phyloP scores from a whole-genome alignment of 2,888 invertebrate genomes.

The Neoascia interrupta region DNA sequence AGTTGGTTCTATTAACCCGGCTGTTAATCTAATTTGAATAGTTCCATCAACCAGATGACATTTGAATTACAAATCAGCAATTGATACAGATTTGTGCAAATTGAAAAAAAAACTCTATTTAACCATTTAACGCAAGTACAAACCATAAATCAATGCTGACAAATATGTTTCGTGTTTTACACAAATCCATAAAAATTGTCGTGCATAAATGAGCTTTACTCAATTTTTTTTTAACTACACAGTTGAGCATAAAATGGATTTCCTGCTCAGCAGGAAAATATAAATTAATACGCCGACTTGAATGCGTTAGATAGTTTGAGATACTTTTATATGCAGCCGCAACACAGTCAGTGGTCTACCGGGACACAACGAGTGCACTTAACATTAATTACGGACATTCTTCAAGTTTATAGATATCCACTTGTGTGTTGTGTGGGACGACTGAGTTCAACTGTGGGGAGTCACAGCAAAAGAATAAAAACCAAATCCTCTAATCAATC shows the following conservation, averaged over 20 bases:
- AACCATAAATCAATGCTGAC: constrained; percentile 53
- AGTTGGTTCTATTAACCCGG: not conserved
- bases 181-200: constrained; percentile 51
- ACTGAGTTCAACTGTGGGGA: too few relatives aligned
- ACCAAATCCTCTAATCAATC: constrained; percentile 31
- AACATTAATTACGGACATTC: constrained; percentile 34
- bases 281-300: not conserved
- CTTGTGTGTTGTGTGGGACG: constrained; percentile 37
- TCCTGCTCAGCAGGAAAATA: too few relatives aligned
- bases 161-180: constrained; percentile 56
- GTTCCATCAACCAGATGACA: constrained; percentile 42
- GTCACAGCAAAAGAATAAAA: not conserved
- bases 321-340: constrained; percentile 19
- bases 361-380: constrained; percentile 19
- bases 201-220: constrained; percentile 2
- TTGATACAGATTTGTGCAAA: too few relatives aligned
- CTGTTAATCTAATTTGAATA: constrained; percentile 28
- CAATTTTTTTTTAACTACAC: too few relatives aligned
- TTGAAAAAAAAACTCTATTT: too few relatives aligned
- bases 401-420: too few relatives aligned
- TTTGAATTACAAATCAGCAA: constrained; percentile 50
- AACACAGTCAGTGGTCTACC: constrained; percentile 11
- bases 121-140: too few relatives aligned
- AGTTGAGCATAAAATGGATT: too few relatives aligned
- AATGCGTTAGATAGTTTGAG: not conserved